A percentile compares a stretch with the other conserved stretches of the same genome.
phyloP scores from a whole-genome alignment of 2,113 vertebrate genomes.

The Platysteira castanea region DNA sequence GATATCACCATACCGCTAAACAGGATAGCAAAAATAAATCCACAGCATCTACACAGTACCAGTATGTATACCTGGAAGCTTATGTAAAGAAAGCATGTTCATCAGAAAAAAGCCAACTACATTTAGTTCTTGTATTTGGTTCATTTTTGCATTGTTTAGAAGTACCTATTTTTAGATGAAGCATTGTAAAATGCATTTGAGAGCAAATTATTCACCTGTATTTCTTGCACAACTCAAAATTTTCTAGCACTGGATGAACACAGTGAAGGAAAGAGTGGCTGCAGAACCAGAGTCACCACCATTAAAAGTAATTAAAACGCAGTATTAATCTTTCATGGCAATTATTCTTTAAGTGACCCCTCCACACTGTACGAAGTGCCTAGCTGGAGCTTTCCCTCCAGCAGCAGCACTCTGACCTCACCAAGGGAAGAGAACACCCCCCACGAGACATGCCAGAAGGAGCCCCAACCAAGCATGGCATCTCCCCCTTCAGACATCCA shows the following conservation, averaged over 20 bases:
- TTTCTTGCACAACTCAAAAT: background rate
- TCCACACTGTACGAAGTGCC: background rate
- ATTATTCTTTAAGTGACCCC: background rate
- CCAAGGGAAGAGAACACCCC: background rate
- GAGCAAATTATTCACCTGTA: background rate
- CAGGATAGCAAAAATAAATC: background rate
- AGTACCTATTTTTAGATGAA: background rate
- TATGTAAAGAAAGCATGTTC: background rate
- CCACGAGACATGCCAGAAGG: background rate
- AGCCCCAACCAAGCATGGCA: background rate
- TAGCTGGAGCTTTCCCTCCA: background rate
- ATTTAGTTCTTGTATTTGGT: background rate
- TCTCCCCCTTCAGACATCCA: background rate
- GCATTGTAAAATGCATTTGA: background rate
- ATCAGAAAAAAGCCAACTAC: background rate
- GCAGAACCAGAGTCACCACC: background rate
- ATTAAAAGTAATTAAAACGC: background rate
- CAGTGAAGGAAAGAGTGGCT: background rate
- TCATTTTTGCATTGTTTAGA: background rate
- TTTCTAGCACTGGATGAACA: background rate
- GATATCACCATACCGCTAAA: background rate
- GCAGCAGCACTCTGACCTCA: background rate
- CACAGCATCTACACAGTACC: background rate
- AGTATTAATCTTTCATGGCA: background rate
- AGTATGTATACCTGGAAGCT: background rate